Percentiles rank a stretch among this genome's conserved stretches.
phyloP scores from a whole-genome alignment of 2,797 vertebrate species.

The Craterocephalus amniculus region DNA sequence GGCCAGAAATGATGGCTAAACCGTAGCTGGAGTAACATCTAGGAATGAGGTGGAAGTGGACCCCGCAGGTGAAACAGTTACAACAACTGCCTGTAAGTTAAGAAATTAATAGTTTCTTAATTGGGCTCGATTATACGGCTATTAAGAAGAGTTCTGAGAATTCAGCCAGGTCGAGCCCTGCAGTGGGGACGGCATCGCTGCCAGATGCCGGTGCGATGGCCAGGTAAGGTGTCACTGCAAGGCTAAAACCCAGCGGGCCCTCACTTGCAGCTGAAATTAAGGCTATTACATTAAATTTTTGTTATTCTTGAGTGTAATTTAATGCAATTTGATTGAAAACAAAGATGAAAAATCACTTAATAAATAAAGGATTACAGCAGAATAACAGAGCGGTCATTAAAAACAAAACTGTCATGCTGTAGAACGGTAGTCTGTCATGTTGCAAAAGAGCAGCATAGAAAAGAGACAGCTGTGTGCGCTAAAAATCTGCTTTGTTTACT shows the following conservation, averaged over 20 bases:
- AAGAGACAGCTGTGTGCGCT: not conserved
- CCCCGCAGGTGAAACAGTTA: slow-evolving; percentile 76
- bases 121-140: slow-evolving; percentile 75
- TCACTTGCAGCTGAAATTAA: slow-evolving; percentile 56
- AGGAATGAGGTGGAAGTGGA: slow-evolving; percentile 66
- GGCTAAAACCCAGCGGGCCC: slow-evolving; percentile 58
- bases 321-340: slow-evolving; percentile 52
- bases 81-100: too few species aligned
- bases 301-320: slow-evolving; percentile 55
- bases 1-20: slow-evolving; percentile 67
- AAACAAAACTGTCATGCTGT: slow-evolving; percentile 27
- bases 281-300: slow-evolving; percentile 65
- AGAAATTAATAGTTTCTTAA: slow-evolving; percentile 78
- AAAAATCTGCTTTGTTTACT: not conserved
- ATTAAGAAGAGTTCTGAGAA: slow-evolving; percentile 63
- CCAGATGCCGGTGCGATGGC: slow-evolving; percentile 62
- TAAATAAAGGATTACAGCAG: slow-evolving; percentile 52
- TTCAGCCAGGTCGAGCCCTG: slow-evolving; percentile 27
- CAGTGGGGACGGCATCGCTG: slow-evolving; percentile 32
- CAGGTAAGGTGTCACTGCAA: slow-evolving; percentile 72
- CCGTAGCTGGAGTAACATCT: slow-evolving; percentile 54
- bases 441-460: not conserved
- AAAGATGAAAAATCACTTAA: slow-evolving; percentile 54
- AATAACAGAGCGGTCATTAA: slow-evolving; percentile 24
- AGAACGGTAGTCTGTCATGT: slow-evolving; percentile 33